Conservation (phyloP, 1,140 invertebrate species). For the Cydia pomonella region DNA sequence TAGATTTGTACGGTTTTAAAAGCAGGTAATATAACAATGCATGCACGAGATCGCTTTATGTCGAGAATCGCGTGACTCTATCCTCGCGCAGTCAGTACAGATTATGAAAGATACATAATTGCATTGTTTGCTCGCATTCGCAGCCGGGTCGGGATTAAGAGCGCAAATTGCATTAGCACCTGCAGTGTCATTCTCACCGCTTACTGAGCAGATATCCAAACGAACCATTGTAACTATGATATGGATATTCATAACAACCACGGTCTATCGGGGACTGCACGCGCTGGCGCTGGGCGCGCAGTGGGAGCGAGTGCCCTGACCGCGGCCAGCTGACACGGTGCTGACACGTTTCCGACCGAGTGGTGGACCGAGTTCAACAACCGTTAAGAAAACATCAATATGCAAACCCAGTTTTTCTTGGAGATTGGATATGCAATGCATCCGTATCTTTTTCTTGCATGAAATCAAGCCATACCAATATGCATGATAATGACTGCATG, state of each 20-base stretch:
- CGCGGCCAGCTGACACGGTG: constrained; percentile 23
- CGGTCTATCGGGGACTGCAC: neutral
- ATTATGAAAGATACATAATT: constrained; percentile 15
- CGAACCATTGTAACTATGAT: neutral
- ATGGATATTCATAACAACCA: neutral
- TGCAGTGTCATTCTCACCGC: neutral
- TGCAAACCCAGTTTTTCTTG: constrained; percentile 21
- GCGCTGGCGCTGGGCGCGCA: neutral
- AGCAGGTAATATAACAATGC: neutral
- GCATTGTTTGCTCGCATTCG: constrained; percentile 2
- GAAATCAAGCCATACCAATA: neutral
- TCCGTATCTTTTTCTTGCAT: neutral
- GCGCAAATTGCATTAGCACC: constrained; percentile 26
- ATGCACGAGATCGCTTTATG: neutral
- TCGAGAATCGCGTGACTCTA: neutral
- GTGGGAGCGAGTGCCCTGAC: neutral
- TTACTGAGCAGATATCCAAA: neutral
- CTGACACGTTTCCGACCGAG: constrained; percentile 17
- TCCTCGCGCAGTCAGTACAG: neutral
- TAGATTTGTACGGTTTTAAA: constrained; percentile 5
- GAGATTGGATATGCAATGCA: neutral
- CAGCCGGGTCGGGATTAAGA: constrained; percentile 20
- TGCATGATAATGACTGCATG: neutral
- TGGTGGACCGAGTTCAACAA: constrained; percentile 32
- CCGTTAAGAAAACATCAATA: constrained; percentile 30